Conservation (phyloP, 2,888 invertebrate species). For the Hemicrepidius hirtus region DNA sequence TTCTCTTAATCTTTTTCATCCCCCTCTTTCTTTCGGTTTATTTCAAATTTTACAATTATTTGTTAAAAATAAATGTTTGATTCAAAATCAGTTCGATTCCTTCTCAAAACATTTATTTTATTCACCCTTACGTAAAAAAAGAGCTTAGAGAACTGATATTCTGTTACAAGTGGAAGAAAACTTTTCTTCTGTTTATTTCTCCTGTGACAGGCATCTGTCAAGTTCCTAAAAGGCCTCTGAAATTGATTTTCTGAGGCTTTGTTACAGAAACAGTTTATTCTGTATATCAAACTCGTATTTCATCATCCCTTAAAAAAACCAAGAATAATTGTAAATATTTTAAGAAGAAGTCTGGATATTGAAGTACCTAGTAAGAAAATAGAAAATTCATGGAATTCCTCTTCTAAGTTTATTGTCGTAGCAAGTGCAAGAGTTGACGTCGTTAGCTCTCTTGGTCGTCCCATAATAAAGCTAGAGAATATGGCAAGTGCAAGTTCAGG, state of each 20-base stretch:
- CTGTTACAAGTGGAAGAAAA: constrained; percentile 8
- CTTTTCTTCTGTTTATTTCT: constrained; percentile 20
- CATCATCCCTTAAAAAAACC: too few relatives aligned
- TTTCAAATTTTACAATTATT: too few relatives aligned
- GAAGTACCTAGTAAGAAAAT: neutral
- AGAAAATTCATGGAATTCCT: neutral
- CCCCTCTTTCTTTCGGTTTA: too few relatives aligned
- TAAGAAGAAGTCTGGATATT: too few relatives aligned
- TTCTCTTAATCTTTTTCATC: too few relatives aligned
- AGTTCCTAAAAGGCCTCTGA: constrained; percentile 26
- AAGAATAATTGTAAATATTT: too few relatives aligned
- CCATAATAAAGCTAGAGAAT: constrained; percentile 15
- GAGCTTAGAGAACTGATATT: neutral
- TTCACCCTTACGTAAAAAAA: too few relatives aligned
- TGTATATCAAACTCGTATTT: neutral
- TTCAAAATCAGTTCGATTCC: too few relatives aligned
- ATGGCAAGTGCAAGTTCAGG: constrained; percentile 22
- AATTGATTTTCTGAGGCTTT: constrained; percentile 22
- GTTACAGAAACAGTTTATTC: neutral
- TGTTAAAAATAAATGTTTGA: too few relatives aligned
- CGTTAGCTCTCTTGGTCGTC: constrained; percentile 2
- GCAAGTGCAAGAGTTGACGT: constrained; percentile 10
- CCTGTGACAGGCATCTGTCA: constrained; percentile 38
- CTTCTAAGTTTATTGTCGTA: neutral
- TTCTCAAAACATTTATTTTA: too few relatives aligned